Evolutionary conservation across 2,113 vertebrate genomes (phyloP).

Genomic region (Regulus satrapa): DNA sequence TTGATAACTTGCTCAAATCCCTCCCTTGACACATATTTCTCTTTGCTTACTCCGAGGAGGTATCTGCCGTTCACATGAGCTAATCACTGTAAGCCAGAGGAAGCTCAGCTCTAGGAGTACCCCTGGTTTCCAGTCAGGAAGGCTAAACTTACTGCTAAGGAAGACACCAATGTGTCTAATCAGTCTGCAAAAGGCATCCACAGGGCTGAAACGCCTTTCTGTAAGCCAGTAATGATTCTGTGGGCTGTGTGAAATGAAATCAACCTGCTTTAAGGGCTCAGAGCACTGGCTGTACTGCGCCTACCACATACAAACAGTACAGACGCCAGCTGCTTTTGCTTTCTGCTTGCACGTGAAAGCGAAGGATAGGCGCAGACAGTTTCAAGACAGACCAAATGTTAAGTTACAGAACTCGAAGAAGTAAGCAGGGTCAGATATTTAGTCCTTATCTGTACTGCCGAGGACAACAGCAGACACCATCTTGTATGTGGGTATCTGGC

Average conservation of each 20-base stretch:
- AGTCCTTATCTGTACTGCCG: not conserved
- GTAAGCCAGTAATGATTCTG: not conserved
- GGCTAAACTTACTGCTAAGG: not conserved
- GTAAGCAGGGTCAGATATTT: not conserved
- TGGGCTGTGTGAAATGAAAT: not conserved
- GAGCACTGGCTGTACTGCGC: not conserved
- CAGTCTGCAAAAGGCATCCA: not conserved
- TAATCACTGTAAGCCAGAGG: not conserved
- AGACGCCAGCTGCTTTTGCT: not conserved
- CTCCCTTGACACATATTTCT: not conserved
- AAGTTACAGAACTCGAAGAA: not conserved
- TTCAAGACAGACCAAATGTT: not conserved
- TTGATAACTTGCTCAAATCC: not conserved
- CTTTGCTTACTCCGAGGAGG: not conserved
- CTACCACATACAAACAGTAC: not conserved
- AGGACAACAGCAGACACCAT: not conserved
- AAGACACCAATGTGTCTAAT: not conserved
- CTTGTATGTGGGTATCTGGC: not conserved
- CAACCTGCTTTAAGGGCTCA: not conserved
- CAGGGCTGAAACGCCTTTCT: not conserved
- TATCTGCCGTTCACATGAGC: not conserved
- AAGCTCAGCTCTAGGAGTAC: not conserved
- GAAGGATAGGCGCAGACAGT: not conserved
- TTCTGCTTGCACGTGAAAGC: not conserved
- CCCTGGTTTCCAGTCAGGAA: not conserved